Evolutionary conservation across 1,140 invertebrate species (phyloP).

Genomic region (Pogonomyrmex californicus): DNA sequence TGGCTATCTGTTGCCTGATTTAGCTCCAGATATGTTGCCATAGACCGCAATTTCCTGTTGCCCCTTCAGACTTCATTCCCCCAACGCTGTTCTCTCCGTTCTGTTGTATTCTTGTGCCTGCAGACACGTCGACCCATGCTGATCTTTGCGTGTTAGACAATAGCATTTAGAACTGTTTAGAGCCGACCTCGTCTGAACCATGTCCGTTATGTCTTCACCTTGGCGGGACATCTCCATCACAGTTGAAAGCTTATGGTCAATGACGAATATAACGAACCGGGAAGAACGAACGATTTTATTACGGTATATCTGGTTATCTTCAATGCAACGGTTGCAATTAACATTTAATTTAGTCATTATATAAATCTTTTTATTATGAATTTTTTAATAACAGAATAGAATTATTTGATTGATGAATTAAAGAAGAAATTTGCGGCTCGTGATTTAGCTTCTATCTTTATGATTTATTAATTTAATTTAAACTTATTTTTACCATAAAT

Average conservation of each 20-base stretch:
- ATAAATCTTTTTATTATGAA: background rate
- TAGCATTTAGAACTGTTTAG: slow-evolving; percentile 60
- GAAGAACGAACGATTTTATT: background rate
- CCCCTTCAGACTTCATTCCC: slow-evolving; percentile 33
- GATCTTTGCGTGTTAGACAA: slow-evolving; percentile 70
- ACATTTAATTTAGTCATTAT: background rate
- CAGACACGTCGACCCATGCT: slow-evolving; percentile 52
- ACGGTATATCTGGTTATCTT: background rate
- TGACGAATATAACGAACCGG: background rate
- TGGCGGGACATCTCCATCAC: slow-evolving; percentile 38
- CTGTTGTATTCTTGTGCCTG: slow-evolving; percentile 18
- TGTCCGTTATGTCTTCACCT: slow-evolving; percentile 31
- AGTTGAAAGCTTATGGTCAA: background rate
- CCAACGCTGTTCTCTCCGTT: slow-evolving; percentile 10
- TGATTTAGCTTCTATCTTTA: background rate
- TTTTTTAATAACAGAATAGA: slow-evolving; percentile 1
- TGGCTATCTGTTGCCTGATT: slow-evolving; percentile 27
- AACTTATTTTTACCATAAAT: background rate
- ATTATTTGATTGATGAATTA: background rate
- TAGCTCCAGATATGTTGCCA: slow-evolving; percentile 33
- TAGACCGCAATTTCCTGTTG: slow-evolving; percentile 45
- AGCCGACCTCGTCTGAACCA: slow-evolving; percentile 44
- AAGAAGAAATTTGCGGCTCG: background rate
- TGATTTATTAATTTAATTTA: slow-evolving; percentile 10
- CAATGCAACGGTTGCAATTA: background rate